These are phyloP conservation scores for Lytechinus pictus DNA, from an alignment of 35 echinoderm and acorn worm genomes.

Conservation along the genomic window DNA sequence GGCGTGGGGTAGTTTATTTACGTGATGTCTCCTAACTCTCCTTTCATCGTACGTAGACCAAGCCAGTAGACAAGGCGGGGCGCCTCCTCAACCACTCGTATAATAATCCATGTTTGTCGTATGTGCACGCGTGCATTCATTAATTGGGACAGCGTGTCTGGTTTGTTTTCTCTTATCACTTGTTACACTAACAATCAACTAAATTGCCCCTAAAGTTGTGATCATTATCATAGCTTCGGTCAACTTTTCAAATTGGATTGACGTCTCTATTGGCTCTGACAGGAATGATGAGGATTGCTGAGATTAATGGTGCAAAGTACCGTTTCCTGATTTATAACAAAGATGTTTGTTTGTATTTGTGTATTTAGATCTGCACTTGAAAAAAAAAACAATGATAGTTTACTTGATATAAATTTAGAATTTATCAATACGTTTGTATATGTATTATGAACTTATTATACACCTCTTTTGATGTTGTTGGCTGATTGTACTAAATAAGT, in stretches of 20 bases:
- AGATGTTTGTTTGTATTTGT: not conserved
- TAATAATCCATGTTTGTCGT: not conserved
- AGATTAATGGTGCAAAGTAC: not conserved
- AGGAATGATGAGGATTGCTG: not conserved
- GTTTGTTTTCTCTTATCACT: constrained; percentile 26
- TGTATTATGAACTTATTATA: too few species aligned
- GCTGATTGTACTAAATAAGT: too few species aligned
- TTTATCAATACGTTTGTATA: too few species aligned
- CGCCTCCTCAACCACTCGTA: not conserved
- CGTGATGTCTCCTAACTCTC: not conserved
- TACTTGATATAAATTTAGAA: too few species aligned
- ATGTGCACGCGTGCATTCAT: constrained; percentile 35
- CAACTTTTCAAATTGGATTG: not conserved
- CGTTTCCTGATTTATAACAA: not conserved
- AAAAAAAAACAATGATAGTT: too few species aligned
- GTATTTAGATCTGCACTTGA: too few species aligned
- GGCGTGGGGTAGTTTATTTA: not conserved
- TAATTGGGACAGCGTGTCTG: not conserved
- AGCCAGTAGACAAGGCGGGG: constrained; percentile 4
- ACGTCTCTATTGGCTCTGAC: not conserved
- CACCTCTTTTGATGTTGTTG: too few species aligned
- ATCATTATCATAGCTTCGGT: constrained; percentile 3
- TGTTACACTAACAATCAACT: constrained; percentile 19
- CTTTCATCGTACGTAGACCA: not conserved
- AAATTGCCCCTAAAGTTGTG: not conserved